phyloP scores from a whole-genome alignment of 2,113 vertebrate genomes.

The Oncorhynchus mykiss region DNA sequence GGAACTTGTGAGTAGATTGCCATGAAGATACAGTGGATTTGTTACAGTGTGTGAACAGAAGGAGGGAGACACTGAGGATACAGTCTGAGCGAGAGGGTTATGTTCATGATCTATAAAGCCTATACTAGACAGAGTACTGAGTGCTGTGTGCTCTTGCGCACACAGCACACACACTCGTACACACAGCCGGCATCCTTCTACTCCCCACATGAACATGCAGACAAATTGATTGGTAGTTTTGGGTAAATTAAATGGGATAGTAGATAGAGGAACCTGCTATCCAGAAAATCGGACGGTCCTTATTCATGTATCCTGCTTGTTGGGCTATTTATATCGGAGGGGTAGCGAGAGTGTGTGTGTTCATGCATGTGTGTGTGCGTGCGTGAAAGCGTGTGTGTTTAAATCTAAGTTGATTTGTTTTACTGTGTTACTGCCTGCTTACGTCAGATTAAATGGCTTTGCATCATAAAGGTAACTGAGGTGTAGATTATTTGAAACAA shows the following conservation, averaged over 20 bases:
- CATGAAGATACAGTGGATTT: background rate
- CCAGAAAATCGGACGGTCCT: background rate
- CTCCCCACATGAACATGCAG: background rate
- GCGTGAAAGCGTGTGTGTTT: conserved; percentile 2
- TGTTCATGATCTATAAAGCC: too few relatives aligned
- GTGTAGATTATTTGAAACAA: too few relatives aligned
- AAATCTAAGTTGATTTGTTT: background rate
- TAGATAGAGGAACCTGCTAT: background rate
- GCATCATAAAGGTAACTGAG: too few relatives aligned
- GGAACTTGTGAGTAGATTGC: background rate
- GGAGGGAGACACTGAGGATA: too few relatives aligned
- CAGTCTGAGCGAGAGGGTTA: too few relatives aligned
- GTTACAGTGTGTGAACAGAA: too few relatives aligned
- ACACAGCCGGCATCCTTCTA: background rate
- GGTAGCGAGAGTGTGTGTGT: background rate
- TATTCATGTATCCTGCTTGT: background rate
- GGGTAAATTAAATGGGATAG: background rate
- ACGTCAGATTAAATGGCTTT: background rate
- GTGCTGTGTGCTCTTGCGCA: too few relatives aligned
- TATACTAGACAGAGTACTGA: too few relatives aligned
- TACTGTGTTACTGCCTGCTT: background rate
- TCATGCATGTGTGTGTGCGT: background rate
- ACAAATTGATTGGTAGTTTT: background rate
- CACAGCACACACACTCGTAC: background rate
- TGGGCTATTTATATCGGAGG: background rate